Conservation (phyloP, 2,888 invertebrate species). For the Serripes groenlandicus region DNA sequence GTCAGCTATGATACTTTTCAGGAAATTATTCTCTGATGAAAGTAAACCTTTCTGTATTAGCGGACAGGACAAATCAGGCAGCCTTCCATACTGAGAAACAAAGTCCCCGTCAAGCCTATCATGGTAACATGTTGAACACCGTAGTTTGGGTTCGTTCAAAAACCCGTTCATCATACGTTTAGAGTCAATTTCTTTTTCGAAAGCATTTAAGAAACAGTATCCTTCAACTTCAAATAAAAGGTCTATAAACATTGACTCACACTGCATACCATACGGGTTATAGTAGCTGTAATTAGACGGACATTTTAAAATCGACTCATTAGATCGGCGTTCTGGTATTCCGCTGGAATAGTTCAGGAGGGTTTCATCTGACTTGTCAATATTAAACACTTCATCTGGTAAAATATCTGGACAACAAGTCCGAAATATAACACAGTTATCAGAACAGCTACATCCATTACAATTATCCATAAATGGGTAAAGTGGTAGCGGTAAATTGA, state of each 20-base stretch:
- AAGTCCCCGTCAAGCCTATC: too few relatives aligned
- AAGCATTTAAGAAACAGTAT: too few relatives aligned
- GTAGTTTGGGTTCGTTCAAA: background rate
- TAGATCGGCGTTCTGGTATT: too few relatives aligned
- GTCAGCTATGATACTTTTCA: background rate
- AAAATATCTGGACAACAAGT: slow-evolving; percentile 2
- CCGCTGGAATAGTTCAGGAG: background rate
- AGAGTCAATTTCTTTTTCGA: too few relatives aligned
- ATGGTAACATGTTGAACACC: background rate
- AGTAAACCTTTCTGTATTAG: background rate
- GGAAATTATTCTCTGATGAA: background rate
- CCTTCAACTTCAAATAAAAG: too few relatives aligned
- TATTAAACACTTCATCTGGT: background rate
- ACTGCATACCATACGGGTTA: too few relatives aligned
- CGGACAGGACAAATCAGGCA: background rate
- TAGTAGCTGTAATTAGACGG: too few relatives aligned
- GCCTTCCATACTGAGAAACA: background rate
- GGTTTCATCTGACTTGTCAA: background rate
- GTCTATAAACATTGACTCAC: too few relatives aligned
- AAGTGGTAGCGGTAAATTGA: background rate
- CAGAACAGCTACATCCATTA: background rate
- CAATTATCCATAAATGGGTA: background rate
- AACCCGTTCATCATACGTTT: too few relatives aligned
- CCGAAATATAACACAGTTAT: background rate
- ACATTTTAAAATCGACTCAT: too few relatives aligned